Percentiles rank a stretch among this genome's conserved stretches.
These are phyloP conservation scores for Taphrorychus bicolor DNA, from an alignment of 2,888 invertebrate genomes.

Conservation along the genomic window DNA sequence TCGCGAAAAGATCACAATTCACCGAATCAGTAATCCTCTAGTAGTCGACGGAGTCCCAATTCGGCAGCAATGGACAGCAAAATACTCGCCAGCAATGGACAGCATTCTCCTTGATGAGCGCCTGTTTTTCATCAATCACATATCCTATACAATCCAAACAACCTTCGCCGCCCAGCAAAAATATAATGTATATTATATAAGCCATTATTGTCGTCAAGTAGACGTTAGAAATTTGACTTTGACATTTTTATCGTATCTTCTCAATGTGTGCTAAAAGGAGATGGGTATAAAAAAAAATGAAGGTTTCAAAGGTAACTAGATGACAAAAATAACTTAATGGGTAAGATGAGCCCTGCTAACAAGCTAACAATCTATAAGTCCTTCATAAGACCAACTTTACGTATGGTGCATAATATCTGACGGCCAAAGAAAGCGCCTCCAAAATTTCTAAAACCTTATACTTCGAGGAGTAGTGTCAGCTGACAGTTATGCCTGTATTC, in stretches of 20 bases:
- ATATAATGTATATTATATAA: neutral
- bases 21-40: neutral
- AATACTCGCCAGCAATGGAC: too few relatives aligned
- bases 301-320: too few relatives aligned
- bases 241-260: too few relatives aligned
- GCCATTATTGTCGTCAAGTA: too few relatives aligned
- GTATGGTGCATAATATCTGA: conserved; percentile 1
- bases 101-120: neutral
- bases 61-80: neutral
- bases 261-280: too few relatives aligned
- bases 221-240: neutral
- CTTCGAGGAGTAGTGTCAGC: neutral
- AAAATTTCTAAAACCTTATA: neutral
- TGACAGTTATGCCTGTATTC: neutral
- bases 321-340: too few relatives aligned
- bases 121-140: conserved; percentile 1
- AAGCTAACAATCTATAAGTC: neutral
- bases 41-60: neutral
- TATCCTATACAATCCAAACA: neutral
- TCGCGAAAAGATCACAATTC: neutral
- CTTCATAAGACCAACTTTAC: conserved; percentile 3
- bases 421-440: neutral
- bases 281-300: too few relatives aligned
- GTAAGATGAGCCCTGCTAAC: neutral
- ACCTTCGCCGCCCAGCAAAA: conserved; percentile 2